Percentiles rank a stretch among this genome's conserved stretches.
Evolutionary conservation across 2,113 vertebrate species (phyloP).

Genomic region (Pristiophorus japonicus): DNA sequence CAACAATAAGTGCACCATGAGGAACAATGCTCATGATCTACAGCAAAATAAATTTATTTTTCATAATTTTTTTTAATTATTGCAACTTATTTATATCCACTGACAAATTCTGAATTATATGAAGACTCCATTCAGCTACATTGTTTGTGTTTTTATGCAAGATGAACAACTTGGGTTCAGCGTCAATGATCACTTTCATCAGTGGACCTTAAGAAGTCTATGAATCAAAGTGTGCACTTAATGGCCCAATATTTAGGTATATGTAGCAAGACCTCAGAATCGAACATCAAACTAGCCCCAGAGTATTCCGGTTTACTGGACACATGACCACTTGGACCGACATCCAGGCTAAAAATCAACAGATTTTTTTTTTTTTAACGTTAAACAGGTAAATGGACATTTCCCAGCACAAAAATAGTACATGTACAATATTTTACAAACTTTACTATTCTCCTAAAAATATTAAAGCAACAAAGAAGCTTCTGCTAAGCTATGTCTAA

Average conservation of each 20-base stretch:
- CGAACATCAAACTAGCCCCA: background rate
- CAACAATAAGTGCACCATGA: background rate
- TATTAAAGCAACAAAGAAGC: background rate
- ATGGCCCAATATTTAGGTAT: no score
- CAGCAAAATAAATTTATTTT: background rate
- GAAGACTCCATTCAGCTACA: background rate
- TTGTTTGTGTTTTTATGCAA: background rate
- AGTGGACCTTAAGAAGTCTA: background rate
- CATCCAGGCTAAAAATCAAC: background rate
- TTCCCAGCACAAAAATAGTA: no score
- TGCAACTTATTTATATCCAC: background rate
- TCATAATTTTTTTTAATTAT: background rate
- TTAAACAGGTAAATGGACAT: background rate
- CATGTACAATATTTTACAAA: background rate
- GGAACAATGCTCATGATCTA: background rate
- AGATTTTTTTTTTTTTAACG: background rate
- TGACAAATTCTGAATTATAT: background rate
- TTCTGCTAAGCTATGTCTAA: background rate
- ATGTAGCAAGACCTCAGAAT: background rate
- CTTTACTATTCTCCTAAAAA: background rate
- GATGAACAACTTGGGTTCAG: background rate
- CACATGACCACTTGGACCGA: background rate
- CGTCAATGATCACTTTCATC: background rate
- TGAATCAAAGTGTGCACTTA: background rate
- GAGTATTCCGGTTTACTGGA: background rate